Conservation (phyloP, 2,888 invertebrate species). For the Sphaerophoria rueppellii region DNA sequence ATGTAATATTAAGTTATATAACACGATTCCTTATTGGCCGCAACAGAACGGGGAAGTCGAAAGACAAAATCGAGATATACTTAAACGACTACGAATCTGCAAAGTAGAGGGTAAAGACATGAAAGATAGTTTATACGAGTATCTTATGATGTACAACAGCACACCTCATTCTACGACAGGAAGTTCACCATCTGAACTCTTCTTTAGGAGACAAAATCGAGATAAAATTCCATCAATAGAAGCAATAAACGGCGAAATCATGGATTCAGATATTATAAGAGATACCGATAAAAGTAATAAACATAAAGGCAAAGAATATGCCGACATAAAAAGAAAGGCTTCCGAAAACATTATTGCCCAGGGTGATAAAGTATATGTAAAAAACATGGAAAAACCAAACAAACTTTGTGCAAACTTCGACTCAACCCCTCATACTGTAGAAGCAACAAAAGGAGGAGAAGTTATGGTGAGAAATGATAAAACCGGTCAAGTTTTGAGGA, state of each 20-base stretch:
- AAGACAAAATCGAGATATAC: conserved; percentile 33
- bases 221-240: conserved; percentile 28
- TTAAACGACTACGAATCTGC: conserved; percentile 33
- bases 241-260: conserved; percentile 1
- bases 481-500: background rate
- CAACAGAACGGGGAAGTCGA: conserved; percentile 48
- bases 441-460: conserved; percentile 3
- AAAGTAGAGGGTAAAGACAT: conserved; percentile 35
- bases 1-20: conserved; percentile 47
- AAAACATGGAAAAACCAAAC: conserved; percentile 5
- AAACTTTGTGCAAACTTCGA: background rate
- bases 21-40: conserved; percentile 30
- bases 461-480: conserved; percentile 3
- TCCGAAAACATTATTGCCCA: background rate
- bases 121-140: conserved; percentile 7
- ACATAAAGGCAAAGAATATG: conserved; percentile 8
- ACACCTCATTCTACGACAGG: conserved; percentile 34
- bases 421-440: background rate
- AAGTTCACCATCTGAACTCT: conserved; percentile 24
- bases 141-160: conserved; percentile 39
- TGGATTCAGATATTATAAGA: conserved; percentile 11
- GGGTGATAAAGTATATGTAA: conserved; percentile 18
- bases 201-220: conserved; percentile 23
- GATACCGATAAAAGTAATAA: conserved; percentile 2
- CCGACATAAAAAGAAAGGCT: conserved; percentile 23